These are phyloP conservation scores for Drosophila mettleri DNA, from an alignment of 2,888 invertebrate species.

Conservation along the genomic window DNA sequence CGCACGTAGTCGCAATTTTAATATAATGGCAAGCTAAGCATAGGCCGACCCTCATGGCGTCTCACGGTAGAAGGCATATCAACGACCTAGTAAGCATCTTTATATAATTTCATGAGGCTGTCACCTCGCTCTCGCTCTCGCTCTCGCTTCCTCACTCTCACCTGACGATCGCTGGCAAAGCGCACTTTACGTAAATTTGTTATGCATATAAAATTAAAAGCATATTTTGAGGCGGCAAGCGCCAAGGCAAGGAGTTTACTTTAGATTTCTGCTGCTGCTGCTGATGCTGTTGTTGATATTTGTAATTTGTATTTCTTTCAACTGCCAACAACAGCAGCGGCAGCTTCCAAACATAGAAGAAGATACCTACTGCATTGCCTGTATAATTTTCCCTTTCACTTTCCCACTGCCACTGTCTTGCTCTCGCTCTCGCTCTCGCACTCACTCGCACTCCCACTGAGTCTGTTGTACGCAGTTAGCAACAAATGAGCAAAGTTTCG, in stretches of 20 bases:
- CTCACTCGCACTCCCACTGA: background rate
- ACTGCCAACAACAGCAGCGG: conserved; percentile 50
- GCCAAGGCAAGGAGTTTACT: conserved; percentile 38
- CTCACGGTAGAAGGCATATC: conserved; percentile 52
- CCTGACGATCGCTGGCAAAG: conserved; percentile 61
- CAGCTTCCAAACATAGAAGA: conserved; percentile 26
- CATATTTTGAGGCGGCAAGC: conserved; percentile 68
- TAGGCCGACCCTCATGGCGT: conserved; percentile 26
- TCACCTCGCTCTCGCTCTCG: conserved; percentile 53
- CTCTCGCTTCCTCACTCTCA: too few relatives aligned
- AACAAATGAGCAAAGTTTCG: conserved; percentile 76
- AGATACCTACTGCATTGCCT: conserved; percentile 15
- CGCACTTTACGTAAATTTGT: conserved; percentile 78
- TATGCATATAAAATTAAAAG: conserved; percentile 82
- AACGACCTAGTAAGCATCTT: conserved; percentile 77
- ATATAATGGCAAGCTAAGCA: conserved; percentile 63
- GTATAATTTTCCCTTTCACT: conserved; percentile 26
- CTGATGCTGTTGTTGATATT: conserved; percentile 67
- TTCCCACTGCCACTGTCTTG: background rate
- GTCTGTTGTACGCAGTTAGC: conserved; percentile 18
- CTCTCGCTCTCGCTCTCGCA: background rate
- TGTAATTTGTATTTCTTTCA: conserved; percentile 69
- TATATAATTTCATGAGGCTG: conserved; percentile 77
- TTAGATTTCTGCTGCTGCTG: conserved; percentile 27
- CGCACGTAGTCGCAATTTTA: conserved; percentile 76